These are phyloP conservation scores for Irena cyanogastra DNA, from an alignment of 2,113 vertebrate species.

Conservation along the genomic window DNA sequence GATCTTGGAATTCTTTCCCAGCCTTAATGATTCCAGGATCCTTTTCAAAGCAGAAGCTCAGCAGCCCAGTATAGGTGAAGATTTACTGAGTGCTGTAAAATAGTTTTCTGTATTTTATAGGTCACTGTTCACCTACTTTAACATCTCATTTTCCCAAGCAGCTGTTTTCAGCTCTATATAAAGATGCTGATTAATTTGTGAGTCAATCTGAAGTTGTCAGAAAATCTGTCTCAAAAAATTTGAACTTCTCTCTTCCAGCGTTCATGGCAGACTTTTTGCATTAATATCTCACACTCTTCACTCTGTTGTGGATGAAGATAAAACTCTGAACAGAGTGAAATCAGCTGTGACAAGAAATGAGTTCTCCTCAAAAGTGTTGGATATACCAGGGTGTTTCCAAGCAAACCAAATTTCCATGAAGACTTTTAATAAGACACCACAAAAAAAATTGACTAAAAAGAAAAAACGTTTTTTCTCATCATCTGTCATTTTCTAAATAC, in stretches of 20 bases:
- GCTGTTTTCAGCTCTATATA: neutral
- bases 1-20: neutral
- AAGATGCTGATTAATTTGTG: neutral
- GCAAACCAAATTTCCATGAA: neutral
- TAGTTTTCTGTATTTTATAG: neutral
- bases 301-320: neutral
- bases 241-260: neutral
- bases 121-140: neutral
- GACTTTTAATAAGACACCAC: neutral
- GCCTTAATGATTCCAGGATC: neutral
- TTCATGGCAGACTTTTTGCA: neutral
- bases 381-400: neutral
- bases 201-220: neutral
- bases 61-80: neutral
- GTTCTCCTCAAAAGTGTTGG: neutral
- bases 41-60: neutral
- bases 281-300: neutral
- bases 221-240: neutral
- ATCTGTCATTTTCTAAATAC: neutral
- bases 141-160: neutral
- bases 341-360: neutral
- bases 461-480: neutral
- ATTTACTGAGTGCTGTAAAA: neutral
- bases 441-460: neutral
- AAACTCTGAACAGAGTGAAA: neutral